Evolutionary conservation across 2,888 invertebrate genomes (phyloP).

Genomic region (Artemia sp.): DNA sequence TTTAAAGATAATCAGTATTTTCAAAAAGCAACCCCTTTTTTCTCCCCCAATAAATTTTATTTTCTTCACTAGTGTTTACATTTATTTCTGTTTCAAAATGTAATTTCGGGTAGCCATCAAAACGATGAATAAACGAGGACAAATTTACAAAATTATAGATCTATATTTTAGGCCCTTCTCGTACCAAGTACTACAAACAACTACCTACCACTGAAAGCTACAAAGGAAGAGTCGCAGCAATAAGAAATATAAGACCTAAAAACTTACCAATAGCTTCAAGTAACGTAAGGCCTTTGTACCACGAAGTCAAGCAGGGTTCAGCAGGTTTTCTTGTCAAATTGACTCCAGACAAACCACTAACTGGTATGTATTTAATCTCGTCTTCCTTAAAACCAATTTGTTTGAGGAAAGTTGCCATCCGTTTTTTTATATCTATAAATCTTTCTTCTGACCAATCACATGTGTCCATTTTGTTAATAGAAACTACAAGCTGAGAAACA

Average conservation of each 20-base stretch:
- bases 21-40: too few species aligned
- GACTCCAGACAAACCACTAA: conserved; percentile 88
- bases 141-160: too few species aligned
- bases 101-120: too few species aligned
- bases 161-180: too few species aligned
- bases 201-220: not conserved
- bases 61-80: too few species aligned
- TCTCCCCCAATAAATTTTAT: too few species aligned
- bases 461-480: conserved; percentile 93
- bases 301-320: conserved; percentile 40
- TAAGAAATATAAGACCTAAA: conserved; percentile 26
- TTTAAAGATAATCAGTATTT: too few species aligned
- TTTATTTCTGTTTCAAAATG: too few species aligned
- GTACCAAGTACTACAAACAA: not conserved
- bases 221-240: not conserved
- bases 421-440: conserved; percentile 70
- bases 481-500: conserved; percentile 80
- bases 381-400: conserved; percentile 77
- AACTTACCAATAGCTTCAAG: conserved; percentile 58
- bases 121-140: too few species aligned
- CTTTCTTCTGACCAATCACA: conserved; percentile 78
- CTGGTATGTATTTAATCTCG: conserved; percentile 76
- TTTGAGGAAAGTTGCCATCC: conserved; percentile 62
- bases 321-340: conserved; percentile 57
- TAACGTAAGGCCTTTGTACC: conserved; percentile 70